Conservation (phyloP, 2,113 vertebrate genomes). For the Montifringilla adamsi region DNA sequence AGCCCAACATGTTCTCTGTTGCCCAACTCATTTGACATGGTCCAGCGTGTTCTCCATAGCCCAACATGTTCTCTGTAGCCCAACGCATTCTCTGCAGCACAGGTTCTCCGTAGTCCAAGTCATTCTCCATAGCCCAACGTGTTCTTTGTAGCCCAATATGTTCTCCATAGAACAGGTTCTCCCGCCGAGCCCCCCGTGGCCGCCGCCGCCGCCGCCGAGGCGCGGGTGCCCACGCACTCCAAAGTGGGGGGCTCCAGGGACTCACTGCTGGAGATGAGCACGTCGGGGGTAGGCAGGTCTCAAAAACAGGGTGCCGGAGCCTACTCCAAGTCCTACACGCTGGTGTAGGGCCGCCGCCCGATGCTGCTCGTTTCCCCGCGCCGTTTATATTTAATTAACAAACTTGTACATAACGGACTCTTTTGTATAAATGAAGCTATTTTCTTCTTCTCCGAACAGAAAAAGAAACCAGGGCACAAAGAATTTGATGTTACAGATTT, state of each 20-base stretch:
- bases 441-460: conserved; percentile 94
- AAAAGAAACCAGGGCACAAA: conserved; percentile 92
- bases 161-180: fast-evolving
- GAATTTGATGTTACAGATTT: conserved; percentile 81
- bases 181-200: not conserved
- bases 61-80: fast-evolving
- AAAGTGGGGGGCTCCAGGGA: conserved; percentile 96
- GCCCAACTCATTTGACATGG: not conserved
- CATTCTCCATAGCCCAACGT: fast-evolving
- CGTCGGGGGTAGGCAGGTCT: conserved; percentile 87
- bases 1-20: fast-evolving
- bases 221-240: conserved; percentile 72
- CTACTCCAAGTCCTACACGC: conserved; percentile 97
- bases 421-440: conserved; percentile 99
- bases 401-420: conserved; percentile 92
- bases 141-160: fast-evolving
- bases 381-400: conserved; percentile 81
- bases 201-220: conserved; percentile 11
- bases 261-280: conserved; percentile 96
- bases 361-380: conserved; percentile 63
- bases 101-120: fast-evolving
- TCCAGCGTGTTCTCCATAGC: fast-evolving
- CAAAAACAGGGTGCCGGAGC: conserved; percentile 93
- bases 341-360: conserved; percentile 83
- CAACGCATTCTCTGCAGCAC: fast-evolving